Evolutionary conservation across 2,113 vertebrate genomes (phyloP).

Genomic region (Gyps fulvus): DNA sequence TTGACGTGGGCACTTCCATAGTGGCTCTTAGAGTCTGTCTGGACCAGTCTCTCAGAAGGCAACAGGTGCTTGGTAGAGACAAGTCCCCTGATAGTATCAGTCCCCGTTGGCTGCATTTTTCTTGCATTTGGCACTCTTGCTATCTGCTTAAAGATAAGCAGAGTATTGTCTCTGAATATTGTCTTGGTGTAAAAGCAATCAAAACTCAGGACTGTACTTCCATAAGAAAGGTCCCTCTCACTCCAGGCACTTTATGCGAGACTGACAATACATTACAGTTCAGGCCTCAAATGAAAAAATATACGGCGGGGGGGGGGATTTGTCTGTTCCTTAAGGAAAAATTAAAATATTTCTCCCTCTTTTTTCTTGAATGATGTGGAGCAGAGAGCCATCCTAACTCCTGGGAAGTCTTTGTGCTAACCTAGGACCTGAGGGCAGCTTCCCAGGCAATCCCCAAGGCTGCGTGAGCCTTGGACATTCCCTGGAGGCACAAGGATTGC

Average conservation of each 20-base stretch:
- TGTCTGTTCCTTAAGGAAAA: neutral
- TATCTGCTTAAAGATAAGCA: neutral
- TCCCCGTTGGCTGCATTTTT: neutral
- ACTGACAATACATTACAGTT: neutral
- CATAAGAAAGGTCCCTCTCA: neutral
- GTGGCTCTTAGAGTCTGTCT: neutral
- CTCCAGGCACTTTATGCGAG: neutral
- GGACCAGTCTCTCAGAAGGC: neutral
- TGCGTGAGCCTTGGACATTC: neutral
- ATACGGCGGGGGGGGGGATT: fast-evolving
- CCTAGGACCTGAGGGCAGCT: neutral
- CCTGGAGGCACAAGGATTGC: neutral
- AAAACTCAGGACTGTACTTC: neutral
- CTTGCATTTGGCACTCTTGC: neutral
- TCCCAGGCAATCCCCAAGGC: neutral
- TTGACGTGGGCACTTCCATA: neutral
- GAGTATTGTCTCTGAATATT: neutral
- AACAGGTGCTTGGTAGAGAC: neutral
- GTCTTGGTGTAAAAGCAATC: neutral
- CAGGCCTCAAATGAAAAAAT: neutral
- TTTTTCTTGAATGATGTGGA: neutral
- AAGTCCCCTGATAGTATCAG: neutral
- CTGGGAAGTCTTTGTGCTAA: neutral
- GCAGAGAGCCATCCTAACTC: neutral
- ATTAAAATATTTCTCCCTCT: neutral